Evolutionary conservation across 2,113 vertebrate species (phyloP), one percentile per base, ranked within the genome.

Genomic region (Ramphastos sulfuratus): DNA sequence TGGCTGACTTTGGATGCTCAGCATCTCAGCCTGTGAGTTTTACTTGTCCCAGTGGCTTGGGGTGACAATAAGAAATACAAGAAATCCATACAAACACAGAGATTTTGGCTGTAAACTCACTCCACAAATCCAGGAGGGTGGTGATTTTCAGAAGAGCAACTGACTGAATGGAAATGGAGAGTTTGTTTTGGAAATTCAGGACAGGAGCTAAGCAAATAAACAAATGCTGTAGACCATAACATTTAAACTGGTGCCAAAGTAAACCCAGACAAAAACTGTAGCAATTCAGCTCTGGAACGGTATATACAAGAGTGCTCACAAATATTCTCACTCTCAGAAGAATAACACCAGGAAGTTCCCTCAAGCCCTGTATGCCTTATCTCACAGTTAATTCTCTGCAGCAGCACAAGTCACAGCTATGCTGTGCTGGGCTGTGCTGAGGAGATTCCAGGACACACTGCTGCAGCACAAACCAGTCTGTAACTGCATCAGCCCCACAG

Each of bases 131-230:
- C 31, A n/a, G 42, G n/a, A 12, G 4, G 59, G 9, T 23, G 42
- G 2, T 69, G 65, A 37, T 74, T 92, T 89, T 44, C 75, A 71
- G 72, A 85, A 50, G 59, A 89, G 59, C 35, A 82, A 7, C 42
- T 5, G 81, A 91, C 78, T 82, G 30, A 63, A 87, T 89, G 91
- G 89, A 93, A 95, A 92, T 28, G 7, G 15, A 82, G 50, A n/a
- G 65, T 66, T 89, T 91, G 55, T 92, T 88, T 56, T 25, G 72
- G 70, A 89, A 77, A 56, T 66, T 80, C 31, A 78, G 78, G 52
- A 85, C 48, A 74, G 63, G 76, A 91, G 20, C 71, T 82, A 82
- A 89, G 85, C 67, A 96, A 96, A 87, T 77, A 93, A 94, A 93
- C 72, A 94, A 93, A 71, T 42, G 27, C 65, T 82, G 52, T 54